phyloP scores from a whole-genome alignment of 2,888 invertebrate genomes.

The Dynastes tityus region DNA sequence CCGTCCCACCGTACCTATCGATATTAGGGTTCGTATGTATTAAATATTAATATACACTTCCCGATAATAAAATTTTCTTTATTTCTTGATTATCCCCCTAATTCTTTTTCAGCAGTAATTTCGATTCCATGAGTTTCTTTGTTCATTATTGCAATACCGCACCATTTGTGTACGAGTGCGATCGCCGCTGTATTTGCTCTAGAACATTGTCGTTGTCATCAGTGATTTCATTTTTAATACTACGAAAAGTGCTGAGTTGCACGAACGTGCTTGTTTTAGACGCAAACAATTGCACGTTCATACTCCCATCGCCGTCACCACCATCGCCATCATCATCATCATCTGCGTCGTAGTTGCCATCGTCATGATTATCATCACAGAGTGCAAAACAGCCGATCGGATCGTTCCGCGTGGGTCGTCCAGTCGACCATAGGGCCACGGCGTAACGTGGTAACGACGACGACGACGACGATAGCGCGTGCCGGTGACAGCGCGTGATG shows the following conservation, averaged over 20 bases:
- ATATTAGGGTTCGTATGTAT: too few species aligned
- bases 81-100: too few species aligned
- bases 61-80: too few species aligned
- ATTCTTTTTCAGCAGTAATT: too few species aligned
- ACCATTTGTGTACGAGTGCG: background rate
- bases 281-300: conserved; percentile 39
- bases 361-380: conserved; percentile 24
- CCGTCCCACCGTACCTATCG: too few species aligned
- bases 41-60: too few species aligned
- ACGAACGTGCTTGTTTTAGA: conserved; percentile 43
- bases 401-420: conserved; percentile 39
- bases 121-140: too few species aligned
- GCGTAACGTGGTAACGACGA: conserved; percentile 19
- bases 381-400: conserved; percentile 43
- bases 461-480: conserved; percentile 54
- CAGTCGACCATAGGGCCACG: conserved; percentile 35
- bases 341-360: conserved; percentile 23
- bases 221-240: conserved; percentile 36
- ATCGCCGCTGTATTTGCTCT: background rate
- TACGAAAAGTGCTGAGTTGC: conserved; percentile 41
- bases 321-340: conserved; percentile 37
- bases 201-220: conserved; percentile 24
- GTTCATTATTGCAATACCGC: too few species aligned
- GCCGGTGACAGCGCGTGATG: conserved; percentile 57
- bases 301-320: conserved; percentile 33